phyloP scores from a whole-genome alignment of 2,888 invertebrate species.

The Drosophila infuscata region DNA sequence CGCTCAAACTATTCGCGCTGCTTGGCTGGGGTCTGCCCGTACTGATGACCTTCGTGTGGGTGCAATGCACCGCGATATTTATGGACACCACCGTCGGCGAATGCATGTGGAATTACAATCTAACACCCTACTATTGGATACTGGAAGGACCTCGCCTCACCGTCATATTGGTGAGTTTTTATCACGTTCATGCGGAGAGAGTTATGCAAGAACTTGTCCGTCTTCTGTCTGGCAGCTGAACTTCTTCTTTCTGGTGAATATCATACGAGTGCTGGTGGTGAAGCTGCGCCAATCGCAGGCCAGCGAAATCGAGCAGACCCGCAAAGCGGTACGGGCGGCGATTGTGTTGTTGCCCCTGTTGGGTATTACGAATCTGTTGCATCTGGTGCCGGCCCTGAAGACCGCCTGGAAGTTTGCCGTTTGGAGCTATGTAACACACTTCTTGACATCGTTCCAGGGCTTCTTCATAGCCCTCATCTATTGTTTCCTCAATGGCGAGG shows the following conservation, averaged over 20 bases:
- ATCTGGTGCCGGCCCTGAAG: constrained; percentile 90
- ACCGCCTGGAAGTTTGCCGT: constrained; percentile 90
- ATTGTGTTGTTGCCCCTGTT: constrained; percentile 91
- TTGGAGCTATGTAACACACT: constrained; percentile 92
- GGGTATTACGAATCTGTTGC: constrained; percentile 92
- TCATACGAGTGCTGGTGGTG: constrained; percentile 91
- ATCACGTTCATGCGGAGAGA: background rate
- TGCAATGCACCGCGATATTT: constrained; percentile 87
- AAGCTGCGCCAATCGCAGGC: constrained; percentile 90
- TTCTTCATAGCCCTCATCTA: constrained; percentile 92
- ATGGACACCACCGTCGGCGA: constrained; percentile 83
- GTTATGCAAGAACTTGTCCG: background rate
- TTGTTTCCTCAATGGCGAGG: constrained; percentile 94
- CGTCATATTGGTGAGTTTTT: constrained; percentile 90
- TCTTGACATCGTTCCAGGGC: constrained; percentile 94
- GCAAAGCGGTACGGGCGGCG: constrained; percentile 93
- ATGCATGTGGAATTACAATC: constrained; percentile 94
- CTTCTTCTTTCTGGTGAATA: constrained; percentile 91
- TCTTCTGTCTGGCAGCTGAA: constrained; percentile 85
- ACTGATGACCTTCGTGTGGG: constrained; percentile 89
- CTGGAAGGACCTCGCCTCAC: constrained; percentile 94
- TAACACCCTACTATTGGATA: constrained; percentile 93
- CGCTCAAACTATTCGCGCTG: constrained; percentile 87
- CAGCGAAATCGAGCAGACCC: constrained; percentile 90
- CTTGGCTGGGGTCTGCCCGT: constrained; percentile 92